Percentiles rank a stretch among this genome's conserved stretches.
Conservation (phyloP, 2,888 invertebrate genomes). For the Drosophila putrida region DNA sequence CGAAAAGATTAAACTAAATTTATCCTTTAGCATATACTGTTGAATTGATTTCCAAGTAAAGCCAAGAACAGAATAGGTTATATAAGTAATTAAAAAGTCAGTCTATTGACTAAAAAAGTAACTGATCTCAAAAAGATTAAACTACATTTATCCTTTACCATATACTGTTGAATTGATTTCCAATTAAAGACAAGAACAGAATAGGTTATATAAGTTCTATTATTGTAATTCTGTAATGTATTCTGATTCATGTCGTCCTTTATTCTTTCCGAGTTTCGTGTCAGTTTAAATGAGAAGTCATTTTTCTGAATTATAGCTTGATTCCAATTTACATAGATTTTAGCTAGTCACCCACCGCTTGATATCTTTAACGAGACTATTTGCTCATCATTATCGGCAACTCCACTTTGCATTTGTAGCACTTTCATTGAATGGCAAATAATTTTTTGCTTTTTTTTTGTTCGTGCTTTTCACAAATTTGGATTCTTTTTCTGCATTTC, state of each 20-base stretch:
- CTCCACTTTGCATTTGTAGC: conserved; percentile 12
- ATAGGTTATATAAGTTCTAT: neutral
- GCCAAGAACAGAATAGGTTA: neutral
- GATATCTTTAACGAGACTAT: conserved; percentile 60
- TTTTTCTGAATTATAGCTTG: neutral
- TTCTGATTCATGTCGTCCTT: neutral
- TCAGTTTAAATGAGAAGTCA: neutral
- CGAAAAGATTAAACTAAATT: too few species aligned
- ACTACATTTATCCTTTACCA: neutral
- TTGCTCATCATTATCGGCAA: conserved; percentile 61
- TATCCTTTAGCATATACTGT: neutral
- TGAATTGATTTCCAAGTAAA: neutral
- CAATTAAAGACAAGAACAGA: neutral
- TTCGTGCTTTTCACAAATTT: conserved; percentile 8
- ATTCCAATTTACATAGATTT: conserved; percentile 37
- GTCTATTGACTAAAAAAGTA: too few species aligned
- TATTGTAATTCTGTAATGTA: neutral
- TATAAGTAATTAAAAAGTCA: too few species aligned
- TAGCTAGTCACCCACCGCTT: conserved; percentile 36
- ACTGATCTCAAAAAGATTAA: too few species aligned
- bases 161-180: neutral
- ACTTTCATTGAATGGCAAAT: conserved; percentile 56
- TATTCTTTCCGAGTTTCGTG: neutral
- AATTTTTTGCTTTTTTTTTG: conserved; percentile 42
- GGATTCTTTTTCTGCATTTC: conserved; percentile 55